Evolutionary conservation across 2,888 invertebrate genomes (phyloP).

Genomic region (Sesia apiformis): DNA sequence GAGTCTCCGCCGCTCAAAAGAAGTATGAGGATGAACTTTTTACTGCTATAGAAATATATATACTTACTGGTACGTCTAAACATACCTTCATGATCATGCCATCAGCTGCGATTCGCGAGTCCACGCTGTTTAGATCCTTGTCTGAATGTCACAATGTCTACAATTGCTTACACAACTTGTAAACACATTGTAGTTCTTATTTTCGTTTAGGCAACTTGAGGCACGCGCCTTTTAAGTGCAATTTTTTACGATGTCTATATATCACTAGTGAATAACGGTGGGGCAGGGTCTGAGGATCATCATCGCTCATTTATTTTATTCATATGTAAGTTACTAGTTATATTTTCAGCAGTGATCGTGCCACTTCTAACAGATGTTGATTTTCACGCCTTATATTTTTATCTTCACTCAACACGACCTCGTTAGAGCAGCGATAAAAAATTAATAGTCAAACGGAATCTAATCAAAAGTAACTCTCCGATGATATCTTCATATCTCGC

Average conservation of each 20-base stretch:
- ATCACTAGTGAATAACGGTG: not conserved
- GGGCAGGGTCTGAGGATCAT: not conserved
- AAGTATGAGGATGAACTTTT: not conserved
- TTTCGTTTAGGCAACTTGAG: not conserved
- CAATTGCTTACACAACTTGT: not conserved
- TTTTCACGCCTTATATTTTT: not conserved
- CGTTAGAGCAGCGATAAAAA: constrained; percentile 19
- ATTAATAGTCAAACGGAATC: constrained; percentile 49
- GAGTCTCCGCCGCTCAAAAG: not conserved
- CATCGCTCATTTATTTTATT: not conserved
- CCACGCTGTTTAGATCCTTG: not conserved
- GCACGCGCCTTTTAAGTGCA: not conserved
- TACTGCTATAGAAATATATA: not conserved
- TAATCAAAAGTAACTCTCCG: constrained; percentile 51
- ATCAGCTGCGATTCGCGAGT: not conserved
- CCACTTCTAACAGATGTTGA: not conserved
- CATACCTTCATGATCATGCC: too few species aligned
- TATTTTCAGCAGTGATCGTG: not conserved
- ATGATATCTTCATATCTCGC: constrained; percentile 54
- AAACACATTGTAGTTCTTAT: not conserved
- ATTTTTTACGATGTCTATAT: not conserved
- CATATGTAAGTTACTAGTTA: not conserved
- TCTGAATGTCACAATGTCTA: not conserved
- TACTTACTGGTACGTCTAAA: too few species aligned
- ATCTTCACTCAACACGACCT: not conserved